Percentiles rank a stretch among this genome's conserved stretches.
Evolutionary conservation across 37 sponge, comb jelly and placozoan genomes (phyloP).

Genomic region (Amphimedon queenslandica): DNA sequence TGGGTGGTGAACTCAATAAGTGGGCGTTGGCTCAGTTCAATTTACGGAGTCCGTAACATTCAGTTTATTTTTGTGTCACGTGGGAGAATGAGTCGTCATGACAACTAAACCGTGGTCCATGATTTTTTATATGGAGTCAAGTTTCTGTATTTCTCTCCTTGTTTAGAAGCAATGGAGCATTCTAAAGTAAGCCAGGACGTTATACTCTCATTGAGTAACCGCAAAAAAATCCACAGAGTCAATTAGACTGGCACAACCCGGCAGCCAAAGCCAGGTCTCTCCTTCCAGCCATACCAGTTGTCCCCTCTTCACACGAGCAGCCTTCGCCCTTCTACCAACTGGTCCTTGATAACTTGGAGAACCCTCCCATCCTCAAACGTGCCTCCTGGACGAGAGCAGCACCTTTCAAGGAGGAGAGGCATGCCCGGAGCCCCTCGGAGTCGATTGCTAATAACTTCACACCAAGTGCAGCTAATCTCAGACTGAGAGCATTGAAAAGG

Average conservation of each 20-base stretch:
- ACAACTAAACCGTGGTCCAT: too few species aligned
- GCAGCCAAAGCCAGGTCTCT: conserved; percentile 19
- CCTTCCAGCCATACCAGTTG: conserved; percentile 42
- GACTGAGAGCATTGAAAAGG: conserved; percentile 58
- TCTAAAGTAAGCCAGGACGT: too few species aligned
- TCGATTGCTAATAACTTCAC: conserved; percentile 95
- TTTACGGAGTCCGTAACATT: too few species aligned
- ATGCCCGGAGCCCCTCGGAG: conserved; percentile 85
- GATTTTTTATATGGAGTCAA: too few species aligned
- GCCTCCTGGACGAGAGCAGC: conserved; percentile 90
- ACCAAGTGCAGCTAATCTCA: conserved; percentile 76
- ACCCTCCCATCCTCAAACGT: conserved; percentile 83
- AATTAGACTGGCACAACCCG: conserved; percentile 30
- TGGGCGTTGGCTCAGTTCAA: too few species aligned
- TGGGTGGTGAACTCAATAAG: too few species aligned
- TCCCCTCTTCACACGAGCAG: conserved; percentile 40
- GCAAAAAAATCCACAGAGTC: neutral
- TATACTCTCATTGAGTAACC: too few species aligned
- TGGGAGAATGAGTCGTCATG: too few species aligned
- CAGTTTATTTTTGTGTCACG: too few species aligned
- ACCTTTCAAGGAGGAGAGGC: conserved; percentile 87
- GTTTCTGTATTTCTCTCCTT: too few species aligned
- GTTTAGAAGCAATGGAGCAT: too few species aligned
- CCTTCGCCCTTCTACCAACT: conserved; percentile 59
- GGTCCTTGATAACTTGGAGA: conserved; percentile 64